Evolutionary conservation across 2,113 vertebrate species (phyloP).

Genomic region (Hymenochirus boettgeri): DNA sequence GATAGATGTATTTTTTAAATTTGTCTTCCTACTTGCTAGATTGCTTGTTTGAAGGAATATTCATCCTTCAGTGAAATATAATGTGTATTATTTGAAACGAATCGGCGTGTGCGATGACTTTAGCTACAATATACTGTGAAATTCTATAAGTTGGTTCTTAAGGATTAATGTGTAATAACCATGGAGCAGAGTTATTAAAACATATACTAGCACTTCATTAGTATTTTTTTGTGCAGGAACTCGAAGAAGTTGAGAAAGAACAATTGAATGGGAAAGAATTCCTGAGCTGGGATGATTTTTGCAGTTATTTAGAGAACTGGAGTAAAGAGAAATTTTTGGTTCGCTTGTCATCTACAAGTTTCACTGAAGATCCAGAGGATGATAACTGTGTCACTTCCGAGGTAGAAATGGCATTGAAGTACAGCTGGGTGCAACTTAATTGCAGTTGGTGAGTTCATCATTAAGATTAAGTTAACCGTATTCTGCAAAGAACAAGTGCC

Average conservation of each 20-base stretch:
- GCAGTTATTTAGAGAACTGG: conserved; percentile 5
- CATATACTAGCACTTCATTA: neutral
- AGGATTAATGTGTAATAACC: too few relatives aligned
- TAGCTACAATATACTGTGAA: too few relatives aligned
- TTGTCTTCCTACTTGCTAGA: too few relatives aligned
- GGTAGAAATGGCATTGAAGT: conserved; percentile 2
- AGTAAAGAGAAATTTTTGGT: conserved; percentile 24
- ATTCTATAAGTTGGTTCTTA: too few relatives aligned
- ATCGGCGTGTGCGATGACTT: too few relatives aligned
- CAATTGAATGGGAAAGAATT: conserved; percentile 31
- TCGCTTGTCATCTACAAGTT: neutral
- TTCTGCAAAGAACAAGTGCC: too few relatives aligned
- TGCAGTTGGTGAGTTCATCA: conserved; percentile 17
- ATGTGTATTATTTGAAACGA: too few relatives aligned
- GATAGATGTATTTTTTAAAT: too few relatives aligned
- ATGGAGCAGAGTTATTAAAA: neutral
- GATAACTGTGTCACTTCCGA: neutral
- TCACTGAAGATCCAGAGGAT: conserved; percentile 1
- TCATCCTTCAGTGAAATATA: too few relatives aligned
- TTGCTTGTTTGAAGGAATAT: too few relatives aligned
- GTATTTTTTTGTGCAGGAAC: conserved; percentile 1
- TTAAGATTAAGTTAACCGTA: too few relatives aligned
- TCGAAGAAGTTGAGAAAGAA: neutral
- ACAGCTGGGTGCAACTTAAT: conserved; percentile 31
- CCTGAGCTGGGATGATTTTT: conserved; percentile 33